Evolutionary conservation across 2,113 vertebrate genomes (phyloP).

Genomic region (Chelonoidis abingdonii): DNA sequence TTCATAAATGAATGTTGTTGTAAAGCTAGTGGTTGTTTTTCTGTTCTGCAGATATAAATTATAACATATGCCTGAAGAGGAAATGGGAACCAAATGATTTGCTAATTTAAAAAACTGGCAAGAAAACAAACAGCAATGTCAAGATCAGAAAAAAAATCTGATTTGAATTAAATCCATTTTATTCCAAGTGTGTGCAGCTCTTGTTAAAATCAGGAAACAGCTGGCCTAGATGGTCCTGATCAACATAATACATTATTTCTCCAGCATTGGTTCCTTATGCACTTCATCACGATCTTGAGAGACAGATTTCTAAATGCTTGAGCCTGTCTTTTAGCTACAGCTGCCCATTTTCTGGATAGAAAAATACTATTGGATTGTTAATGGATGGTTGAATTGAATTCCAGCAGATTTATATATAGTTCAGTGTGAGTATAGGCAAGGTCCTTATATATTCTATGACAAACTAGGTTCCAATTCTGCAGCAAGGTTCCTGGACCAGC

Average conservation of each 20-base stretch:
- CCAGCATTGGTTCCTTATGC: slow-evolving; percentile 3
- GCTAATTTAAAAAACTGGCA: background rate
- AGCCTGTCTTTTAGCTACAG: background rate
- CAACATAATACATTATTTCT: background rate
- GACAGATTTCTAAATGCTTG: background rate
- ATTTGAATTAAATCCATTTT: background rate
- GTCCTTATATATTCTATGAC: background rate
- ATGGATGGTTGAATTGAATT: background rate
- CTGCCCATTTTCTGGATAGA: slow-evolving; percentile 5
- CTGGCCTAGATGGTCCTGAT: background rate
- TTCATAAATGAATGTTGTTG: slow-evolving; percentile 18
- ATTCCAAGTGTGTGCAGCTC: slow-evolving; percentile 11
- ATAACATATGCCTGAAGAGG: background rate
- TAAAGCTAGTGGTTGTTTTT: slow-evolving; percentile 24
- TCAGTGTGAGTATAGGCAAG: background rate
- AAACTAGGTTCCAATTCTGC: background rate
- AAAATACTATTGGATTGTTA: background rate
- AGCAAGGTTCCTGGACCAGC: background rate
- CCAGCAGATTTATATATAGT: background rate
- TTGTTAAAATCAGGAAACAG: slow-evolving; percentile 48
- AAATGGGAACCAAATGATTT: background rate
- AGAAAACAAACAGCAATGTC: slow-evolving; percentile 11
- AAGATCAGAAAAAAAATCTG: background rate
- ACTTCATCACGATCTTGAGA: background rate
- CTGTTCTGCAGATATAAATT: slow-evolving; percentile 10